Conservation (phyloP, 1,140 invertebrate genomes). For the Gyrodactylus bullatarudis region DNA sequence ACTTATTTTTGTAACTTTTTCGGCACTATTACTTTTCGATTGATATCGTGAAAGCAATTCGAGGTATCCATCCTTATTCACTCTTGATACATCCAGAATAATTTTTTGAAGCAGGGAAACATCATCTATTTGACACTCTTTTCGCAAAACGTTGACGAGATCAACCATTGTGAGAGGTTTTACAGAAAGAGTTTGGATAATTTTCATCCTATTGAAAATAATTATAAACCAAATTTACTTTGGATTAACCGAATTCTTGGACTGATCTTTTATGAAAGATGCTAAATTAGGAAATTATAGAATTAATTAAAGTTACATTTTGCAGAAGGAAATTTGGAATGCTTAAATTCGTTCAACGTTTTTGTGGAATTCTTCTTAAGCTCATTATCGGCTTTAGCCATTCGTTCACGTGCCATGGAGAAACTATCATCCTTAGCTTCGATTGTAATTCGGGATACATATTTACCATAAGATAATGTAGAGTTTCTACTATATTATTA, state of each 20-base stretch:
- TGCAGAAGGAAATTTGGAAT: background rate
- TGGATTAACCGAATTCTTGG: background rate
- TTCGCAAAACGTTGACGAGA: background rate
- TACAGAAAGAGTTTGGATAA: background rate
- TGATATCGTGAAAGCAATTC: background rate
- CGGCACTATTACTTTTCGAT: too few relatives aligned
- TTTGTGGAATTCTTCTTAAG: background rate
- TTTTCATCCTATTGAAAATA: background rate
- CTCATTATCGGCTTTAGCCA: background rate
- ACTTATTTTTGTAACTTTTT: too few relatives aligned
- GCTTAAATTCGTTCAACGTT: background rate
- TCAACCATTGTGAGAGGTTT: background rate
- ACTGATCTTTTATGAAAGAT: background rate
- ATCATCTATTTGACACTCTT: background rate
- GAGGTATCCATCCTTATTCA: background rate
- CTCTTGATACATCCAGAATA: background rate
- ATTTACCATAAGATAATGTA: background rate
- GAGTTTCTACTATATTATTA: background rate
- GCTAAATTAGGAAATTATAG: background rate
- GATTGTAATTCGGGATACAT: background rate
- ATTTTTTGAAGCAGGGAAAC: background rate
- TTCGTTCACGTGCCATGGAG: background rate
- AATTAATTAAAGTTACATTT: background rate
- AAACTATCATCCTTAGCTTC: background rate
- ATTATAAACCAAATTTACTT: background rate